A percentile compares a stretch with the other conserved stretches of the same genome.
Evolutionary conservation across 2,888 invertebrate genomes (phyloP).

Genomic region (Aphidoletes aphidimyza): DNA sequence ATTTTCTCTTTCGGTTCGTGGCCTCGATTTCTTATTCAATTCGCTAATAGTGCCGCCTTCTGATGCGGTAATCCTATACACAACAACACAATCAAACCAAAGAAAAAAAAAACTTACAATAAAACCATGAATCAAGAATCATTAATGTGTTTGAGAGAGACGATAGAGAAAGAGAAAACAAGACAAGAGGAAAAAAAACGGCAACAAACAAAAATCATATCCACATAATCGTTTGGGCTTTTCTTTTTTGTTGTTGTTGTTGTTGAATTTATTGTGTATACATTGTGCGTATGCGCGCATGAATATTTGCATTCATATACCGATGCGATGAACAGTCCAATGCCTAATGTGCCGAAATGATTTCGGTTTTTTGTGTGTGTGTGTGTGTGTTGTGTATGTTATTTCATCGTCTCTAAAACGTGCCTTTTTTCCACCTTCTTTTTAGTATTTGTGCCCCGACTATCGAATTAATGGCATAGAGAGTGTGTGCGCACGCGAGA

Average conservation of each 20-base stretch:
- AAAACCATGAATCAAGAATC: conserved; percentile 48
- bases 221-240: conserved; percentile 30
- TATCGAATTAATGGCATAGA: not conserved
- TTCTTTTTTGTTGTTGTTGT: not conserved
- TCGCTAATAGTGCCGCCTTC: conserved; percentile 10
- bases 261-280: conserved; percentile 3
- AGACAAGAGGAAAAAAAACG: not conserved
- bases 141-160: not conserved
- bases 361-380: not conserved
- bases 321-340: not conserved
- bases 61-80: conserved; percentile 50
- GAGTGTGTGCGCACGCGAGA: conserved; percentile 26
- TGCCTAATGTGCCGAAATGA: conserved; percentile 5
- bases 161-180: not conserved
- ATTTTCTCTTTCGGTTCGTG: conserved; percentile 20
- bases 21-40: conserved; percentile 31
- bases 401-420: not conserved
- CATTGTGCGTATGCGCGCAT: conserved; percentile 51
- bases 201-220: conserved; percentile 43
- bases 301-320: conserved; percentile 23
- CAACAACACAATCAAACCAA: not conserved
- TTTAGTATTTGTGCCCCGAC: not conserved
- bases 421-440: conserved; percentile 21
- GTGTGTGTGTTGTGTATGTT: not conserved
- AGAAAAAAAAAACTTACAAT: not conserved